Percentiles rank a stretch among this genome's conserved stretches.
Evolutionary conservation across 2,888 invertebrate genomes (phyloP).

Genomic region (Trileptium ribeirensis): DNA sequence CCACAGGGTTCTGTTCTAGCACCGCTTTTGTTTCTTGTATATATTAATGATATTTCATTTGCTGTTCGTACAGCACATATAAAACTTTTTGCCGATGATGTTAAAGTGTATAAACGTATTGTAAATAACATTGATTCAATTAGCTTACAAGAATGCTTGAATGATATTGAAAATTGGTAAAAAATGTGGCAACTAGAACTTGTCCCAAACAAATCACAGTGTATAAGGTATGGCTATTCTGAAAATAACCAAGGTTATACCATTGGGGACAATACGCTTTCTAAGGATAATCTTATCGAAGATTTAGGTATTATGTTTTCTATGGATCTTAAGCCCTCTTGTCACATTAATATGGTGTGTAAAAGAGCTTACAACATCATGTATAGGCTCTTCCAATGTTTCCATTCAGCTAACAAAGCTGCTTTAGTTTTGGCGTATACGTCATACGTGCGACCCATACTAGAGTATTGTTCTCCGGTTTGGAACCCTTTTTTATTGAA

Average conservation of each 20-base stretch:
- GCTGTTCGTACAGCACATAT: background rate
- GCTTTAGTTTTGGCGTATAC: too few species aligned
- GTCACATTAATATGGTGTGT: background rate
- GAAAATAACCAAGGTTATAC: background rate
- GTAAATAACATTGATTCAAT: background rate
- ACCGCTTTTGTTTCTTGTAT: background rate
- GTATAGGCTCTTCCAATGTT: background rate
- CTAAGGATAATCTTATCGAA: background rate
- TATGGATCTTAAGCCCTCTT: background rate
- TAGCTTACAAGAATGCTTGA: background rate
- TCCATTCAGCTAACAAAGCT: background rate
- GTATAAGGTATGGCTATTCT: background rate
- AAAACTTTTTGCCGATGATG: background rate
- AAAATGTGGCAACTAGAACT: conserved; percentile 18
- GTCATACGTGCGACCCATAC: too few species aligned
- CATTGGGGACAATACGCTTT: background rate
- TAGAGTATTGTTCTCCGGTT: too few species aligned
- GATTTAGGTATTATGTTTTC: background rate
- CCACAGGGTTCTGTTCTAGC: background rate
- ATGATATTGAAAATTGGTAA: background rate
- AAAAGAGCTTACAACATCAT: background rate
- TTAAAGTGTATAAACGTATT: background rate
- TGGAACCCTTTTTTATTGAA: too few species aligned
- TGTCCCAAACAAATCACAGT: conserved; percentile 26
- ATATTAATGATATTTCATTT: background rate